These are phyloP conservation scores for Dilophus febrilis DNA, from an alignment of 2,888 invertebrate genomes.

Conservation along the genomic window DNA sequence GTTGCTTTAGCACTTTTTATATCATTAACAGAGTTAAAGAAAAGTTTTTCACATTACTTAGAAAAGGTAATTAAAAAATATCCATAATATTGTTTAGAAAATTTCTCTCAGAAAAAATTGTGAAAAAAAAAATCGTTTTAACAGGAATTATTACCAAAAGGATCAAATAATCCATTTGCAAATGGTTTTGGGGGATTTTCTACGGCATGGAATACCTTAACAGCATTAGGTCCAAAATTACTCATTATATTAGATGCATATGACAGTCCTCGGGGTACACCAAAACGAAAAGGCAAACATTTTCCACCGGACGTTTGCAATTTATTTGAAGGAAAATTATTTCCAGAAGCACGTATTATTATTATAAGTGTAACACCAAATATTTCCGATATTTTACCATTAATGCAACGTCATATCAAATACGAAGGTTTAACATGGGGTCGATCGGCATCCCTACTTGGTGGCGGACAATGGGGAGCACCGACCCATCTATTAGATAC, in stretches of 20 bases:
- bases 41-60: conserved; percentile 21
- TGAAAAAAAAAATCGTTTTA: too few relatives aligned
- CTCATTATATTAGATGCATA: conserved; percentile 36
- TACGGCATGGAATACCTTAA: conserved; percentile 31
- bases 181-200: conserved; percentile 21
- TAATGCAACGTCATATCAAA: conserved; percentile 32
- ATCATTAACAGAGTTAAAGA: conserved; percentile 34
- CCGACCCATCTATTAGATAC: conserved; percentile 28
- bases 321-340: conserved; percentile 34
- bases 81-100: background rate
- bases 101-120: background rate
- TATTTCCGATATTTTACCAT: conserved; percentile 25
- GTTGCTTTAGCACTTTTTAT: conserved; percentile 34
- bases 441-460: conserved; percentile 31
- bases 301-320: conserved; percentile 32
- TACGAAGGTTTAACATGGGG: conserved; percentile 33
- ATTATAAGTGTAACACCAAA: conserved; percentile 32
- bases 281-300: conserved; percentile 22
- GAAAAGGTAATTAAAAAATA: conserved; percentile 15
- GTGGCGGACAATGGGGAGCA: conserved; percentile 33
- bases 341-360: conserved; percentile 35
- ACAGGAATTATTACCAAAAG: conserved; percentile 31
- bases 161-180: conserved; percentile 19
- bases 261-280: conserved; percentile 26
- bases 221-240: conserved; percentile 31